Percentiles rank a stretch among this genome's conserved stretches.
Evolutionary conservation across 2,113 vertebrate genomes (phyloP).

Genomic region (Oryzias woworae): DNA sequence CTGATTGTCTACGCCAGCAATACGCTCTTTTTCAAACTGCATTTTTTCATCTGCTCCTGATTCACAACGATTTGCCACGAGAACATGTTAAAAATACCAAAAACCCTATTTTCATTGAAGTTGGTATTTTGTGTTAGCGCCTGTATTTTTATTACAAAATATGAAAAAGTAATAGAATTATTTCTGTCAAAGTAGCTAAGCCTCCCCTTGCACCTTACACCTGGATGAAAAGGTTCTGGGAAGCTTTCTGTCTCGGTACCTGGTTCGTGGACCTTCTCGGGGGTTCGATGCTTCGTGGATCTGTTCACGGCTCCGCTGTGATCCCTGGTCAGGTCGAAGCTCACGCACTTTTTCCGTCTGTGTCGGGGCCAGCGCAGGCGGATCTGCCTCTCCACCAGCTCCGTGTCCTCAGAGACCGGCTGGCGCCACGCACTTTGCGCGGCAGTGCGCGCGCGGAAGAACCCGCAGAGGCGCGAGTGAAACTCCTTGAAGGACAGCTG

Average conservation of each 20-base stretch:
- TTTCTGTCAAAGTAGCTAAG: too few species aligned
- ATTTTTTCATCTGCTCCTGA: too few species aligned
- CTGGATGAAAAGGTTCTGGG: too few species aligned
- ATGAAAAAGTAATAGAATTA: too few species aligned
- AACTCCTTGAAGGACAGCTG: conserved; percentile 76
- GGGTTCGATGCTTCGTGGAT: background rate
- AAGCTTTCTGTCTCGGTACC: conserved; percentile 41
- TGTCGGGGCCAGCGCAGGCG: conserved; percentile 72
- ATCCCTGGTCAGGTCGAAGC: conserved; percentile 66
- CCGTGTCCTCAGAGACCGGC: conserved; percentile 72
- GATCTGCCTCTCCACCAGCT: conserved; percentile 78
- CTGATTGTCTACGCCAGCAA: too few species aligned
- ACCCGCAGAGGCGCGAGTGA: conserved; percentile 77
- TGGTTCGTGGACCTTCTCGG: conserved; percentile 29
- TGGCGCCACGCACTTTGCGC: conserved; percentile 45
- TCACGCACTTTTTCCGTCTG: conserved; percentile 73
- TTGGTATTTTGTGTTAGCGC: too few species aligned
- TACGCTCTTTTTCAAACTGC: too few species aligned
- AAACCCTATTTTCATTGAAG: too few species aligned
- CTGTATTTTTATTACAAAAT: too few species aligned
- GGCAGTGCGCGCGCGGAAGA: conserved; percentile 63
- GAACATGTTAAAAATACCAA: too few species aligned
- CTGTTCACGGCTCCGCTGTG: conserved; percentile 3
- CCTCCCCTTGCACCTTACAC: too few species aligned
- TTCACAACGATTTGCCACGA: too few species aligned